Conservation (phyloP, 2,113 vertebrate genomes). For the Eptesicus fuscus region DNA sequence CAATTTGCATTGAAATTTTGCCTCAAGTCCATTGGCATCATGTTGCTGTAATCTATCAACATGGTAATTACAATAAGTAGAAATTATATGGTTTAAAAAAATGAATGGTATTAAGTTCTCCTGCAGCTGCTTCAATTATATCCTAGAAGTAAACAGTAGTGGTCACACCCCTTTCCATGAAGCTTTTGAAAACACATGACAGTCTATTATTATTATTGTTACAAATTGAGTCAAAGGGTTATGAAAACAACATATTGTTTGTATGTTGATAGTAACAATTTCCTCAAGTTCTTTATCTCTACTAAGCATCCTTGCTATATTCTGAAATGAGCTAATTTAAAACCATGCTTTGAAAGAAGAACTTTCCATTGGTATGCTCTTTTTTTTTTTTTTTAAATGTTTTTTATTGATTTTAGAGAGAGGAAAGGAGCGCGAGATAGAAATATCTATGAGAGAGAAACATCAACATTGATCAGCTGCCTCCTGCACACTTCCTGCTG, state of each 20-base stretch:
- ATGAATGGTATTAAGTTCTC: slow-evolving; percentile 37
- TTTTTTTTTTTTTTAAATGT: no score
- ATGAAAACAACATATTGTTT: slow-evolving; percentile 3
- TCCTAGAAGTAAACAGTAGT: not conserved
- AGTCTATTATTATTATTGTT: not conserved
- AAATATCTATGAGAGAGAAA: no score
- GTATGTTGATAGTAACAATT: not conserved
- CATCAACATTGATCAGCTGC: no score
- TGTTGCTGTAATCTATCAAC: slow-evolving; percentile 26
- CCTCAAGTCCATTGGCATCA: slow-evolving; percentile 4
- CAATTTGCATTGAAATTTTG: slow-evolving; percentile 33
- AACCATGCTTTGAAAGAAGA: not conserved
- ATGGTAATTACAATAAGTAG: slow-evolving; percentile 41
- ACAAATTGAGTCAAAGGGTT: not conserved
- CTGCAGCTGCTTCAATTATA: slow-evolving; percentile 50
- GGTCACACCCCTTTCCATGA: not conserved
- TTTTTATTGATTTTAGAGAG: no score
- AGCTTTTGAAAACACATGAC: slow-evolving; percentile 5
- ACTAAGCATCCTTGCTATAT: not conserved
- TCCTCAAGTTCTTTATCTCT: not conserved
- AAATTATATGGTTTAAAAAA: slow-evolving; percentile 50
- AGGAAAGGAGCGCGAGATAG: no score
- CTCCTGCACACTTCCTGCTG: no score
- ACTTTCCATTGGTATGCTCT: not conserved
- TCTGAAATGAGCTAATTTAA: not conserved